Evolutionary conservation across 64 coral and sea anemone species (phyloP).

Genomic region (Porites lutea): DNA sequence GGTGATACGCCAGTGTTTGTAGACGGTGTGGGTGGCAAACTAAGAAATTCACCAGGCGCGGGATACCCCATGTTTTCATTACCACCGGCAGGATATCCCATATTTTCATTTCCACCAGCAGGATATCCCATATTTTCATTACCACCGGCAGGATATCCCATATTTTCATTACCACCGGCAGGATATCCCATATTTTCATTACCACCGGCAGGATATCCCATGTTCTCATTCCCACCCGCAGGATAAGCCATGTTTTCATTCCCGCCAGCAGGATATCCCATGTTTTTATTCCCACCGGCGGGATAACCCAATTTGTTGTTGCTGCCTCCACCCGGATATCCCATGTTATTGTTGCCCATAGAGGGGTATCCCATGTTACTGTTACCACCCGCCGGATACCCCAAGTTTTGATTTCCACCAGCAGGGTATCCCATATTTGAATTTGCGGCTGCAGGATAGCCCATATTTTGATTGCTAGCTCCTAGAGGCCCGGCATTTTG

Average conservation of each 20-base stretch:
- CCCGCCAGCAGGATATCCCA: constrained; percentile 11
- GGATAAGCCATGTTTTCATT: background rate
- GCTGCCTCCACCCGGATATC: background rate
- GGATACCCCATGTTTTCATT: background rate
- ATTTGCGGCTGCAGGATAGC: background rate
- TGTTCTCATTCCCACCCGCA: background rate
- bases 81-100: background rate
- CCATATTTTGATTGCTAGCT: no score
- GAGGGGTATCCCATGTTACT: background rate
- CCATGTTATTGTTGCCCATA: background rate
- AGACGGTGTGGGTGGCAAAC: background rate
- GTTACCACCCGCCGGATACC: background rate
- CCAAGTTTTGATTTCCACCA: background rate
- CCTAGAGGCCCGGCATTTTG: background rate
- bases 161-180: background rate
- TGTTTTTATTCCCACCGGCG: background rate
- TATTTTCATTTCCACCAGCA: background rate
- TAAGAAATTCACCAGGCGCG: constrained; percentile 10
- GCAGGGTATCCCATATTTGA: background rate
- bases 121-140: constrained; percentile 17
- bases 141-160: background rate
- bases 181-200: background rate
- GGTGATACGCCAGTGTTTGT: background rate
- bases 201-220: background rate
- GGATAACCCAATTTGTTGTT: background rate